Percentiles rank a stretch among this genome's conserved stretches.
Evolutionary conservation across 37 sponge, comb jelly and placozoan species (phyloP).

Genomic region (Eunapius fragilis): DNA sequence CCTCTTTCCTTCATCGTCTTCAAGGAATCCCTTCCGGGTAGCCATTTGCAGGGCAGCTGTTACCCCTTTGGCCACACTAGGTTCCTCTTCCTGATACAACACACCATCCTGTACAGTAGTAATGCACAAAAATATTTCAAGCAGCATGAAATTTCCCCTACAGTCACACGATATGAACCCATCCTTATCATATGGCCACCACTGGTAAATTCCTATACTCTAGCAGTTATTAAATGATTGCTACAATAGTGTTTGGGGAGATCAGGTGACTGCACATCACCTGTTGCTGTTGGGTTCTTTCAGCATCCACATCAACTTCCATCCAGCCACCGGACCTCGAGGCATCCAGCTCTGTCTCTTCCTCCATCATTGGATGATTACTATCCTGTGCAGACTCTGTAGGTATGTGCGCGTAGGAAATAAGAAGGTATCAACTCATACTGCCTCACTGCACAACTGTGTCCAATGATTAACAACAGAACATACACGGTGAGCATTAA

Average conservation of each 20-base stretch:
- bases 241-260: neutral
- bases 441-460: neutral
- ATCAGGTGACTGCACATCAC: neutral
- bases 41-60: constrained; percentile 93
- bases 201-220: too few relatives aligned
- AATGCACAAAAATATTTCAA: neutral
- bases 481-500: too few relatives aligned
- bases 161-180: too few relatives aligned
- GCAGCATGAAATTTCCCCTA: too few relatives aligned
- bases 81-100: constrained; percentile 86
- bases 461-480: too few relatives aligned
- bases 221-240: too few relatives aligned
- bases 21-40: constrained; percentile 84
- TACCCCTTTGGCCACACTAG: constrained; percentile 70
- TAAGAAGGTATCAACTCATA: neutral
- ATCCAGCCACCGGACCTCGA: constrained; percentile 42
- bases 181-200: too few relatives aligned
- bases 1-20: constrained; percentile 20
- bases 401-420: neutral
- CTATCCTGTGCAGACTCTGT: neutral
- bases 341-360: neutral
- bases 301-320: constrained; percentile 25
- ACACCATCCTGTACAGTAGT: constrained; percentile 69
- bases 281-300: constrained; percentile 6
- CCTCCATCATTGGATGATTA: neutral